Base-by-base conservation (phyloP, 2,113 vertebrate genomes). In the Neodon shergylaensis region DNA sequence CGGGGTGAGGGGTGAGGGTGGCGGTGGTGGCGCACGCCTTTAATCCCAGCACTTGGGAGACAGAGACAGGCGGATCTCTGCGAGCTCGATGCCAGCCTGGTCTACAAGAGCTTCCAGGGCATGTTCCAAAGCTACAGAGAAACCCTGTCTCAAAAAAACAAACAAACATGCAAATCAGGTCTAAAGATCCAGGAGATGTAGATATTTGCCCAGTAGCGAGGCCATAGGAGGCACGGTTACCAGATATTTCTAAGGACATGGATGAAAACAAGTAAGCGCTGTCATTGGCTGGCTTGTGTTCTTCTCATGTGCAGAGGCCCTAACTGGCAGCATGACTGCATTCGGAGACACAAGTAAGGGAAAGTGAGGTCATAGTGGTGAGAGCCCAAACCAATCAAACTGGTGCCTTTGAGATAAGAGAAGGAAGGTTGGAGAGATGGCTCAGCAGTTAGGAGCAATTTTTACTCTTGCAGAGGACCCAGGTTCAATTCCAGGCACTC, bases 191-290 rank as follows among this genome's bases (percentile, higher is more conserved):
- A 98, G 98, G 97, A 98, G 21, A 36, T 97, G 96, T 94, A 96
- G 97, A 91, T 97, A 97, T 98, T 98, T 98, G 93, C 96, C 97
- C 96, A 98, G 97, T 95, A 96, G 93, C 97, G 95, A 98, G 97
- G 92, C 92, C 76, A 94, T 97, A 96, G 97, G 85, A 96, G 94
- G 95, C 97, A 97, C 88, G 96, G 49, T 96, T 95, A 92, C 97
- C 96, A 95, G 96, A 76, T 94, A 54, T 96, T 98, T 96, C 96
- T 26, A 74, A 88, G 83, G 89, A 97, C 98, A 96, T 96, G 93
- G 94, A 97, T 97, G 96, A 96, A 96, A 90, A 88, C 88, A 95
- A 92, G 86, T 96, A 54, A 36, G 77, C 63, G 3, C 36, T 58
- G 58, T 58, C 19, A 21, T 58, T 58, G 58, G 58, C 58, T 58